phyloP scores from a whole-genome alignment of 2,113 vertebrate genomes.

The Mellivora capensis region DNA sequence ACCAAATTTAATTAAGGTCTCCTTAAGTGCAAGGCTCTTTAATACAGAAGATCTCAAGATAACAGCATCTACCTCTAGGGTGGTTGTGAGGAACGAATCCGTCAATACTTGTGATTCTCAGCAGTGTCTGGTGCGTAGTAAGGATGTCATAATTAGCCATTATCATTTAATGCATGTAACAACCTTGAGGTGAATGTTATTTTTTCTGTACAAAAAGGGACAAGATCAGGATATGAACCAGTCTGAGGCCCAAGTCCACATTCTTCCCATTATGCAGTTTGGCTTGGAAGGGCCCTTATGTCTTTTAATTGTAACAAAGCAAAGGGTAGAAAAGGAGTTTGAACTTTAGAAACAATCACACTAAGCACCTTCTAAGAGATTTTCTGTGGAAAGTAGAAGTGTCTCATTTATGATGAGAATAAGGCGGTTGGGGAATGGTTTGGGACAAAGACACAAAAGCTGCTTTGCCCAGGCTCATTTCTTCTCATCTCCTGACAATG shows the following conservation, averaged over 20 bases:
- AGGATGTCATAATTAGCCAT: background rate
- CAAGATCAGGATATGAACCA: background rate
- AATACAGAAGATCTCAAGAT: background rate
- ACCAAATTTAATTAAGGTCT: background rate
- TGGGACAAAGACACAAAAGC: background rate
- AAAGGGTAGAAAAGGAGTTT: background rate
- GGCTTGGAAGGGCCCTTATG: background rate
- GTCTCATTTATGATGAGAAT: background rate
- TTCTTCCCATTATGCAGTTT: background rate
- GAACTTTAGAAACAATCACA: background rate
- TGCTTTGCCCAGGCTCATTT: background rate
- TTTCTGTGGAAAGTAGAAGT: background rate
- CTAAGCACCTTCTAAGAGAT: background rate
- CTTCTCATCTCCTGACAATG: background rate
- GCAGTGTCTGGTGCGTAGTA: background rate
- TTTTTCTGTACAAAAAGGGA: background rate
- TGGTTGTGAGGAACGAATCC: background rate
- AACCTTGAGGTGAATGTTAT: background rate
- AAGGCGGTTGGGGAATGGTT: background rate
- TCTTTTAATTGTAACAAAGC: background rate
- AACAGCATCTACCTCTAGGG: background rate
- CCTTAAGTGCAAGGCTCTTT: background rate
- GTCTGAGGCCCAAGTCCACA: background rate
- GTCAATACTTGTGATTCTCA: background rate
- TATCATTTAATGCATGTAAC: background rate